Evolutionary conservation across 2,113 vertebrate genomes (phyloP), one percentile per base, ranked within the genome.

Genomic region (Erythrocebus patas): DNA sequence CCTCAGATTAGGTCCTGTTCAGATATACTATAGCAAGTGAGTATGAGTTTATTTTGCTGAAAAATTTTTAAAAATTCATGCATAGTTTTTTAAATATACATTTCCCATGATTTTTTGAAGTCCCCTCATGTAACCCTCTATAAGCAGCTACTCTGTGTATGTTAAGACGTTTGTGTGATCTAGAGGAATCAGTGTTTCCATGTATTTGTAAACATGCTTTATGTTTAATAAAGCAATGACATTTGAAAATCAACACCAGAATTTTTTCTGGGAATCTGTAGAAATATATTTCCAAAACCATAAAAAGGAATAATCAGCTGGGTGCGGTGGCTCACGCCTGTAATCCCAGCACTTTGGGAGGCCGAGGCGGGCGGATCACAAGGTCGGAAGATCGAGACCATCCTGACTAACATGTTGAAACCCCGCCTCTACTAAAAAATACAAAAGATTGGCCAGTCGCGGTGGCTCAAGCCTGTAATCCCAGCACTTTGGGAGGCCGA

Each of bases 171-270:
- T 27, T 27, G 1, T 86, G 40, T 73, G 8, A 95, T 13, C 11
- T 14, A 66, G 5, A 68, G 4, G 8, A 75, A 68, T 90, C 55
- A 84, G 2, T 81, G 7, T 72, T 93, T 84, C 35, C 13, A 30
- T 48, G 38, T 12, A 30, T 66, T 92, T 45, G 35, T n/a, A 80
- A 80, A 18, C 4, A 79, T 50, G 48, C 48, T 87, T 85, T 78
- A 55, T 70, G 22, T 84, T 92, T 70, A 32, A 45, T 75, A 75
- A 84, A 27, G 14, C 6, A 70, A 27, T 70, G 17, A 23, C 45
- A 79, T 57, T 68, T 89, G 43, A 91, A 97, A 97, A 73, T 92
- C 18, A 75, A 61, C 12, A 55, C 12, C 6, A 93, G 32, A 6
- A 2, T 30, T 32, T 80, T 40, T 89, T 93, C 12, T 85, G 59